Base-by-base conservation (phyloP, 2,797 vertebrate species). In the Huso huso region DNA sequence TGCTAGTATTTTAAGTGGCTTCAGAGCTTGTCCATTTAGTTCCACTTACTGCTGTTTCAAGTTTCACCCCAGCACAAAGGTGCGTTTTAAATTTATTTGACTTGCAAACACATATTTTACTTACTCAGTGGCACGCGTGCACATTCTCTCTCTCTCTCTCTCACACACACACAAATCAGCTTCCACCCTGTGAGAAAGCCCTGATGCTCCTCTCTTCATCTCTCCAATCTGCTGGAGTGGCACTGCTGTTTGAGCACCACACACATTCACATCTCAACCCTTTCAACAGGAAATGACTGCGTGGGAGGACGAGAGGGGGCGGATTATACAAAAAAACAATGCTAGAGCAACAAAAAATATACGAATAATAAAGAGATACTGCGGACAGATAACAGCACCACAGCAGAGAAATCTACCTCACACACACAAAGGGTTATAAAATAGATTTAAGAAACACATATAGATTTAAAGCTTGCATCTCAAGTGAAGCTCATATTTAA, bases 291-390 rank as follows among this genome's bases (percentile, higher is more conserved):
- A 55, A 37, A 55, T 23, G 23, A 49, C 49, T 48, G 57, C 62
- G 66, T 67, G 49, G 70, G 73, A 50, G 50, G 58, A 52, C 50
- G 10, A 49, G 48, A 51, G 68, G 70, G 69, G 69, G 68, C 18
- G 66, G 64, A 61, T 61, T 60, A 69, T 15, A 60, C 6, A 15
- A 68, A 65, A 7, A 37, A 68, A 70, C 2, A 60, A 62, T 69
- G 51, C 48, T 60, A 60, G 60, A 49, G 59, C 18, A 49, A 64
- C 65, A 51, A 69, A 73, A 58, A n/a, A 37, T 37, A 37, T 37
- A 37, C 23, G 4, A 1, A 37, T 37, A 13, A 58, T 58, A 58
- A 58, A 58, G 55, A 58, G 55, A 11, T 58, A 7, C 12, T 58
- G 55, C 55, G 6, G 6, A 10, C 6, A 12, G 13, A 58, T 58